Evolutionary conservation across 2,888 invertebrate species (phyloP).

Genomic region (Hemistola chrysoprasaria): DNA sequence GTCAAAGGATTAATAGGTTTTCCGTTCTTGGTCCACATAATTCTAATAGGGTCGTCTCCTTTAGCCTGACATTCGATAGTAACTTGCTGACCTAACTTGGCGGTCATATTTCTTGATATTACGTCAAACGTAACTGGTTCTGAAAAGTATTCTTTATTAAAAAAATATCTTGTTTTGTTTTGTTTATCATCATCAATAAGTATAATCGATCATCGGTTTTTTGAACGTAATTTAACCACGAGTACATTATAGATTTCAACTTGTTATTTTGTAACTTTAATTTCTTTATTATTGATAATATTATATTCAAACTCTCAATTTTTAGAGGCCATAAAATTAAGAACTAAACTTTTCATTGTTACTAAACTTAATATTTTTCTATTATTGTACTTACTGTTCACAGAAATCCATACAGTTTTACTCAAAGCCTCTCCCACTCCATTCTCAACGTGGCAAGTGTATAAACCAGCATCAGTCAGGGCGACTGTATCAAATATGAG

Average conservation of each 20-base stretch:
- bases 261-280: no score
- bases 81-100: slow-evolving; percentile 88
- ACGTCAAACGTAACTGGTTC: slow-evolving; percentile 91
- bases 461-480: slow-evolving; percentile 69
- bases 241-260: no score
- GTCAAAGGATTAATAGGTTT: slow-evolving; percentile 85
- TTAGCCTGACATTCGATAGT: slow-evolving; percentile 90
- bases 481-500: slow-evolving; percentile 74
- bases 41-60: slow-evolving; percentile 92
- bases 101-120: slow-evolving; percentile 87
- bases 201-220: no score
- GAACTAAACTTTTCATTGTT: no score
- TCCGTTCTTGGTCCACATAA: slow-evolving; percentile 90
- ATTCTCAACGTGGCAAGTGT: slow-evolving; percentile 78
- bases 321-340: no score
- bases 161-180: no score
- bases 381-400: slow-evolving; percentile 77
- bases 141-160: no score
- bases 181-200: no score
- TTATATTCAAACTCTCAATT: no score
- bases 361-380: no score
- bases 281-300: no score
- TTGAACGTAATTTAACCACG: no score
- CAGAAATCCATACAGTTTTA: slow-evolving; percentile 76
- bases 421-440: slow-evolving; percentile 76